phyloP scores from a whole-genome alignment of 2,888 invertebrate species.

The Hypselothyrea guttata region DNA sequence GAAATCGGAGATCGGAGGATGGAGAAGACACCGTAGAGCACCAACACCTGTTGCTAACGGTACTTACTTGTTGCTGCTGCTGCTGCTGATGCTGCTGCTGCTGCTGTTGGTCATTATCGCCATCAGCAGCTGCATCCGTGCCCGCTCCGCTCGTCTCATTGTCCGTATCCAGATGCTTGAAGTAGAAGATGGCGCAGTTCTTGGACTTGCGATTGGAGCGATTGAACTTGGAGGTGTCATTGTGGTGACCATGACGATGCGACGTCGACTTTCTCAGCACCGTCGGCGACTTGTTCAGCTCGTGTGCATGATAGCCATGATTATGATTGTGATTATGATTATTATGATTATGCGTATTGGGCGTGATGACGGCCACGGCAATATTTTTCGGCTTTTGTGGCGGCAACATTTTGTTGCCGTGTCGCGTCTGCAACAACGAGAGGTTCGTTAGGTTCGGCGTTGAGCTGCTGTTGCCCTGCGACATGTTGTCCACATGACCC shows the following conservation, averaged over 20 bases:
- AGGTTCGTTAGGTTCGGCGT: constrained; percentile 43
- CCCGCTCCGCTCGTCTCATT: constrained; percentile 85
- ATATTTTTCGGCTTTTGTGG: constrained; percentile 71
- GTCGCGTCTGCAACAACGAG: constrained; percentile 53
- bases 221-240: constrained; percentile 85
- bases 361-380: constrained; percentile 78
- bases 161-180: constrained; percentile 93
- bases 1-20: neutral
- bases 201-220: constrained; percentile 90
- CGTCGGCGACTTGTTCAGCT: constrained; percentile 71
- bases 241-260: constrained; percentile 66
- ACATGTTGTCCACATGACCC: constrained; percentile 32
- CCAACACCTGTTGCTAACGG: constrained; percentile 42
- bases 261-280: constrained; percentile 80
- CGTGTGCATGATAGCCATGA: constrained; percentile 45
- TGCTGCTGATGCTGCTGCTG: constrained; percentile 1
- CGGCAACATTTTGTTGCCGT: constrained; percentile 66
- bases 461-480: constrained; percentile 44
- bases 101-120: constrained; percentile 33
- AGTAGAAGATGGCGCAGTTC: constrained; percentile 92
- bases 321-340: constrained; percentile 16
- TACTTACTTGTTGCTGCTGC: constrained; percentile 71
- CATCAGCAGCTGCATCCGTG: constrained; percentile 60
- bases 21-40: neutral
- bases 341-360: constrained; percentile 68